Conservation (phyloP, 2,113 vertebrate genomes). For the Oceanodroma tethys region DNA sequence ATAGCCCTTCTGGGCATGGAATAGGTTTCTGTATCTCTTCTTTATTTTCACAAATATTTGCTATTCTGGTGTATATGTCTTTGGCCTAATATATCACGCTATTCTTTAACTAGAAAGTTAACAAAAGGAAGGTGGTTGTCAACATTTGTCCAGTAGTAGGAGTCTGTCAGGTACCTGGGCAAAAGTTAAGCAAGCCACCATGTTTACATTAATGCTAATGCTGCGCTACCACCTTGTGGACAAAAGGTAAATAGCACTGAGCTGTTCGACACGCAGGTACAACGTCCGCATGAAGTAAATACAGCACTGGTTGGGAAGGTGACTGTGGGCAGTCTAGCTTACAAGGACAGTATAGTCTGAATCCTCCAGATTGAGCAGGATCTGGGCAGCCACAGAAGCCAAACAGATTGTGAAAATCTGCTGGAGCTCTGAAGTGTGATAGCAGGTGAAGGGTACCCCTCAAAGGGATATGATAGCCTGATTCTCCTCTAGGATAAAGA, state of each 20-base stretch:
- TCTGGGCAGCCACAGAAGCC: background rate
- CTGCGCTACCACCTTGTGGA: constrained; percentile 76
- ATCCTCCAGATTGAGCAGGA: background rate
- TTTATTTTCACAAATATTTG: background rate
- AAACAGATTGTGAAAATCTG: background rate
- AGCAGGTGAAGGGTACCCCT: background rate
- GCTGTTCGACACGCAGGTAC: rapidly evolving
- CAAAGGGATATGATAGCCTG: background rate
- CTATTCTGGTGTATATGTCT: background rate
- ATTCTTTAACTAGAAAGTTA: background rate
- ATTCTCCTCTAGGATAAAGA: background rate
- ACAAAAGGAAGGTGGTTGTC: background rate
- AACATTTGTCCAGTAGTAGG: background rate
- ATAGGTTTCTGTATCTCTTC: background rate
- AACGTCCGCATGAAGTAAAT: rapidly evolving
- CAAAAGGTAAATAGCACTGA: constrained; percentile 27
- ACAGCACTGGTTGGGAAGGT: rapidly evolving
- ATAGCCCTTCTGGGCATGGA: background rate
- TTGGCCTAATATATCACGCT: background rate
- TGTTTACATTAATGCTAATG: constrained; percentile 48
- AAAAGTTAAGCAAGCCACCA: background rate
- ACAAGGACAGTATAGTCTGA: no score
- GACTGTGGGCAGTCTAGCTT: background rate
- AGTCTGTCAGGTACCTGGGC: background rate
- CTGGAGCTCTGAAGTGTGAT: background rate